phyloP scores from a whole-genome alignment of 2,113 vertebrate species.

The Chaetodon auriga region DNA sequence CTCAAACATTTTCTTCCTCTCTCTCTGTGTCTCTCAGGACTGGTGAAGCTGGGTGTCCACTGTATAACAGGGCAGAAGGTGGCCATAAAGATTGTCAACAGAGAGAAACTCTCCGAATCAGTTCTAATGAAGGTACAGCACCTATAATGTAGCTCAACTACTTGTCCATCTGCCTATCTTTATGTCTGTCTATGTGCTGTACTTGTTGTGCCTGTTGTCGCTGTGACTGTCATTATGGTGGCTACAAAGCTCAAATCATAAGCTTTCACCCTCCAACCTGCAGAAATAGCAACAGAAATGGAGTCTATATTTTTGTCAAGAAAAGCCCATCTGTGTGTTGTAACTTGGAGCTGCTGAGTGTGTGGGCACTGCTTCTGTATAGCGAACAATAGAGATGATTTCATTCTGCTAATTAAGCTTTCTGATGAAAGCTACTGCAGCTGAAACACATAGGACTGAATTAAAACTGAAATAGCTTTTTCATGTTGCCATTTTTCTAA shows the following conservation, averaged over 20 bases:
- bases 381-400: slow-evolving; percentile 61
- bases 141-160: neutral
- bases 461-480: slow-evolving; percentile 6
- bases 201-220: neutral
- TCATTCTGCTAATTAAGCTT: slow-evolving; percentile 63
- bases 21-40: slow-evolving; percentile 79
- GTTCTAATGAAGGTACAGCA: slow-evolving; percentile 89
- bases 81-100: slow-evolving; percentile 98
- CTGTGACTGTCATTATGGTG: neutral
- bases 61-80: slow-evolving; percentile 97
- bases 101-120: slow-evolving; percentile 97
- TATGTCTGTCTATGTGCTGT: neutral
- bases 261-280: slow-evolving; percentile 1
- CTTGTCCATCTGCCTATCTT: neutral
- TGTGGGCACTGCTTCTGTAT: slow-evolving; percentile 66
- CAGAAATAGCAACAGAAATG: slow-evolving; percentile 44
- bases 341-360: slow-evolving; percentile 53
- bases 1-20: slow-evolving; percentile 32
- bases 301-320: slow-evolving; percentile 52
- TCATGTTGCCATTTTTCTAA: slow-evolving; percentile 18
- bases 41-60: slow-evolving; percentile 94
- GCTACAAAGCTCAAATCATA: slow-evolving; percentile 1
- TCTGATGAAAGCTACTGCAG: slow-evolving; percentile 46
- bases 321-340: slow-evolving; percentile 52
- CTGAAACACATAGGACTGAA: slow-evolving; percentile 35